Evolutionary conservation across 2,888 invertebrate genomes (phyloP).

Genomic region (Athrips mouffetella): DNA sequence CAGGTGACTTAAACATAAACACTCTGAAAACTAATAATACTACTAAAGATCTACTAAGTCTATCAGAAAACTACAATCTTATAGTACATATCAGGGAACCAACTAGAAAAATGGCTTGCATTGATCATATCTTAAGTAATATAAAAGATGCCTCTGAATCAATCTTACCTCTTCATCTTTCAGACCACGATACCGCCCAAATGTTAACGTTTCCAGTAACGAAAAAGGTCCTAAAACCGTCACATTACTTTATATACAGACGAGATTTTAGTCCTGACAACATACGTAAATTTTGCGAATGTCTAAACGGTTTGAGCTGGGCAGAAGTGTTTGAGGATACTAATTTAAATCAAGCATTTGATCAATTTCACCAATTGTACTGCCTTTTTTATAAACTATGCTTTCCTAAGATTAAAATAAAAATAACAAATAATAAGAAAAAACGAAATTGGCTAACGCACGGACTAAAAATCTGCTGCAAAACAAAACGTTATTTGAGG

Average conservation of each 20-base stretch:
- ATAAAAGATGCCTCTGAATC: background rate
- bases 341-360: constrained; percentile 7
- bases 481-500: constrained; percentile 2
- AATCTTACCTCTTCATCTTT: background rate
- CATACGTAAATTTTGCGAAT: background rate
- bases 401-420: constrained; percentile 5
- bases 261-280: constrained; percentile 4
- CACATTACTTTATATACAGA: background rate
- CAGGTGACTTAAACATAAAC: constrained; percentile 17
- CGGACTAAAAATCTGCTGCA: constrained; percentile 1
- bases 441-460: background rate
- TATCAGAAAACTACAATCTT: background rate
- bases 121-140: constrained; percentile 14
- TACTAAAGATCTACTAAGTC: background rate
- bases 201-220: background rate
- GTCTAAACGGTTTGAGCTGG: background rate
- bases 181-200: constrained; percentile 11
- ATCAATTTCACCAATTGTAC: constrained; percentile 5
- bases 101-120: constrained; percentile 5
- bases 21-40: constrained; percentile 5
- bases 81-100: background rate
- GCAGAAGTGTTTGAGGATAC: background rate
- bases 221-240: background rate
- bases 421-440: background rate
- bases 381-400: constrained; percentile 11